Percentiles rank a stretch among this genome's conserved stretches.
phyloP scores from a whole-genome alignment of 2,888 invertebrate species.

The Caenorhabditis panamensis region DNA sequence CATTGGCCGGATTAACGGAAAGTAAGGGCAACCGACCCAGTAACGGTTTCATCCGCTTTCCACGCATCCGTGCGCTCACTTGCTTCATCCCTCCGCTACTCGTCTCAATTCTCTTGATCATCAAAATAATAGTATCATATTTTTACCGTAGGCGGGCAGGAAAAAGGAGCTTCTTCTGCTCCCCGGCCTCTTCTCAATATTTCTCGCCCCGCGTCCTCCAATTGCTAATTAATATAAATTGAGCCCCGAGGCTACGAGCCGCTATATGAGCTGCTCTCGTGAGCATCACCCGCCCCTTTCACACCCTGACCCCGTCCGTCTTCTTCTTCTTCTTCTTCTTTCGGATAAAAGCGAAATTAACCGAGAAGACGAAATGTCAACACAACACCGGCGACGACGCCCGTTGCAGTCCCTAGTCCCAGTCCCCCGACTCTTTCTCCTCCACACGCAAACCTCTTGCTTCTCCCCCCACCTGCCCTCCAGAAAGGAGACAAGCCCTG shows the following conservation, averaged over 20 bases:
- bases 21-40: conserved; percentile 42
- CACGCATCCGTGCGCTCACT: conserved; percentile 33
- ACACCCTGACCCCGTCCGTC: conserved; percentile 4
- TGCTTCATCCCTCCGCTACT: neutral
- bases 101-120: neutral
- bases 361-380: conserved; percentile 34
- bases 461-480: neutral
- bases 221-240: conserved; percentile 64
- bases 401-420: neutral
- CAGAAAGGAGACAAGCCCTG: neutral
- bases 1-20: conserved; percentile 42
- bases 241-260: conserved; percentile 54
- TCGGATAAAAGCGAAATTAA: conserved; percentile 40
- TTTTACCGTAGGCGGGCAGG: conserved; percentile 27
- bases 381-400: conserved; percentile 12
- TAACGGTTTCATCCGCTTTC: conserved; percentile 57
- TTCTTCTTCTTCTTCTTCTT: conserved; percentile 17
- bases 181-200: conserved; percentile 17
- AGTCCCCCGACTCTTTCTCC: conserved; percentile 8
- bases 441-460: neutral
- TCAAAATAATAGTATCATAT: conserved; percentile 44
- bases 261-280: conserved; percentile 48
- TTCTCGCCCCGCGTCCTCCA: conserved; percentile 19
- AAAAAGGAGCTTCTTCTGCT: neutral
- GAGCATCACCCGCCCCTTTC: conserved; percentile 21